These are phyloP conservation scores for Sycophila sp. DNA, from an alignment of 1,140 invertebrate genomes.

Conservation along the genomic window DNA sequence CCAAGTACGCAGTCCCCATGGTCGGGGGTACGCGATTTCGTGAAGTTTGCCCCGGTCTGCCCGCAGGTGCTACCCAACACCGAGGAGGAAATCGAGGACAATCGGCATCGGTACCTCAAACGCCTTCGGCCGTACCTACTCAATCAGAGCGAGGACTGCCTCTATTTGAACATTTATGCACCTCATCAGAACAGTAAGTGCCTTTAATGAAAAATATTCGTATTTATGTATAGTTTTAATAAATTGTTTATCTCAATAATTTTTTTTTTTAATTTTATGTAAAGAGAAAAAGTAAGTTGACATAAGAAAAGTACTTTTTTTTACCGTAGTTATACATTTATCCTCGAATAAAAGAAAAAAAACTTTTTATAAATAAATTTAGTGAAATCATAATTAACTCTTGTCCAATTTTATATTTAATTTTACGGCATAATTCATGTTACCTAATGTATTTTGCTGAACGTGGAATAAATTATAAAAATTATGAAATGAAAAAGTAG, in stretches of 20 bases:
- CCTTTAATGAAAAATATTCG: not conserved
- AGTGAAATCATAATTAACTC: no score
- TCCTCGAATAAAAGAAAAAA: not conserved
- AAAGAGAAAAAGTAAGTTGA: no score
- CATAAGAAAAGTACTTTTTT: no score
- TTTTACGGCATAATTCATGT: no score
- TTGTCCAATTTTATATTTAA: no score
- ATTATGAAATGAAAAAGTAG: no score
- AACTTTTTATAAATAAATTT: no score
- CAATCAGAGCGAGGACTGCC: constrained; percentile 90
- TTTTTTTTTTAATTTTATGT: no score
- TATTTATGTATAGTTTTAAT: not conserved
- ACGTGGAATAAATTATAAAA: no score
- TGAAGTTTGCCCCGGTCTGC: constrained; percentile 84
- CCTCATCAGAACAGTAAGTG: constrained; percentile 73
- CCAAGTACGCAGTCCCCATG: constrained; percentile 78
- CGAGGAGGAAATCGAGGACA: constrained; percentile 70
- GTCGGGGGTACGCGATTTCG: constrained; percentile 76
- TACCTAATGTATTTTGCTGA: no score
- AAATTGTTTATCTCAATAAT: not conserved
- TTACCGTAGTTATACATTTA: not conserved
- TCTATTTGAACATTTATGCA: constrained; percentile 94
- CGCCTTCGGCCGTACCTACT: constrained; percentile 77
- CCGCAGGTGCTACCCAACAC: constrained; percentile 79
- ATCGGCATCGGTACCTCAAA: constrained; percentile 75